Percentiles rank a stretch among this genome's conserved stretches.
These are phyloP conservation scores for Eristalinus aeneus DNA, from an alignment of 2,888 invertebrate genomes.

Conservation along the genomic window DNA sequence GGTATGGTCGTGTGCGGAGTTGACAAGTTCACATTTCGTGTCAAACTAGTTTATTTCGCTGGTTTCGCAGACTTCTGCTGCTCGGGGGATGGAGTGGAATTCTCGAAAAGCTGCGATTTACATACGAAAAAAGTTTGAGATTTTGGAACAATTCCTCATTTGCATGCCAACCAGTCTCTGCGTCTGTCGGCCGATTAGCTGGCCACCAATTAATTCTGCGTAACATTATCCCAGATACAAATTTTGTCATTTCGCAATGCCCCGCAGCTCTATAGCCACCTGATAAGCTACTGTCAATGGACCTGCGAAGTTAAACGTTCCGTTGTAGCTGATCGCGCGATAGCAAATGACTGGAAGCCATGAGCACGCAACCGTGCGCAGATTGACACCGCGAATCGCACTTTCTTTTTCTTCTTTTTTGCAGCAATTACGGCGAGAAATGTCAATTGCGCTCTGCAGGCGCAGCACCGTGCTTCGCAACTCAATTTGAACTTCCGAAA, in stretches of 20 bases:
- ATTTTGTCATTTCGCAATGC: background rate
- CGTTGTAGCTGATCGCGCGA: constrained; percentile 22
- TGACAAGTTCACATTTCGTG: constrained; percentile 44
- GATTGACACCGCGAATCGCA: background rate
- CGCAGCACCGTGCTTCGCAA: background rate
- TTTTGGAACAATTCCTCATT: background rate
- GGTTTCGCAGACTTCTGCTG: background rate
- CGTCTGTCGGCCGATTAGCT: background rate
- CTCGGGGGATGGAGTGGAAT: background rate
- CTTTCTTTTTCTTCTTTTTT: constrained; percentile 48
- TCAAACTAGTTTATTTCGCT: constrained; percentile 39
- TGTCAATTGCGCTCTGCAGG: constrained; percentile 22
- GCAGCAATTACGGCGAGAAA: constrained; percentile 9
- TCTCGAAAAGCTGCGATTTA: constrained; percentile 12
- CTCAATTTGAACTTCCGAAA: constrained; percentile 23
- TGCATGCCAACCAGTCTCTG: background rate
- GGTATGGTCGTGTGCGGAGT: background rate
- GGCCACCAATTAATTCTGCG: background rate
- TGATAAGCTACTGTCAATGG: constrained; percentile 10
- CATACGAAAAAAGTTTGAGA: constrained; percentile 6
- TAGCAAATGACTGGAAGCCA: background rate
- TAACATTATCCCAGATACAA: constrained; percentile 26
- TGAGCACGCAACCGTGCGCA: background rate
- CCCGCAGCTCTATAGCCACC: background rate
- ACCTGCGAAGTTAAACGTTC: background rate